phyloP scores from a whole-genome alignment of 2,113 vertebrate species.

The Oncorhynchus kisutch region DNA sequence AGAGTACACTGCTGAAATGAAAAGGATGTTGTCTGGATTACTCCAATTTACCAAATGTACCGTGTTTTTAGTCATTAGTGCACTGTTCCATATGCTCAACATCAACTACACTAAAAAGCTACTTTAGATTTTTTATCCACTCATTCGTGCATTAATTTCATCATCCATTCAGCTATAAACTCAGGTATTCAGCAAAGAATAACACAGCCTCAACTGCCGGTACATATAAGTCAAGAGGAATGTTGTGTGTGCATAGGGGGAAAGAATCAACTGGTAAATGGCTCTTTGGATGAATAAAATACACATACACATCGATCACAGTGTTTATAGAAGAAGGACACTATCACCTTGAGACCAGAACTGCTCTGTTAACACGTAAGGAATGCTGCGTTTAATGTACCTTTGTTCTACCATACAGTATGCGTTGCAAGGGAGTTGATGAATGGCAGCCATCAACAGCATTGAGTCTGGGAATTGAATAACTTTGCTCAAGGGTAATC shows the following conservation, averaged over 20 bases:
- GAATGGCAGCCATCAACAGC: neutral
- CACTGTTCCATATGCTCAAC: too few species aligned
- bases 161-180: neutral
- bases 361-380: neutral
- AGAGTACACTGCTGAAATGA: neutral
- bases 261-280: neutral
- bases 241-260: too few species aligned
- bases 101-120: too few species aligned
- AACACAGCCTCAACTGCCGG: too few species aligned
- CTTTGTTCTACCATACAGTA: neutral
- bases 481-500: too few species aligned
- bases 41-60: too few species aligned
- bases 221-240: too few species aligned
- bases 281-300: neutral
- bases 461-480: neutral
- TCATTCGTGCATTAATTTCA: too few species aligned
- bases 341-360: conserved; percentile 3
- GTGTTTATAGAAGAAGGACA: neutral
- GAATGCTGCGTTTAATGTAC: conserved; percentile 6
- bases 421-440: neutral
- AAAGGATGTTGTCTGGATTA: neutral
- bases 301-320: neutral
- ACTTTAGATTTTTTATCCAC: too few species aligned
- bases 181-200: too few species aligned
- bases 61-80: too few species aligned